Percentiles rank a stretch among this genome's conserved stretches.
Conservation (phyloP, 2,113 vertebrate species). For the Nannospalax galili region DNA sequence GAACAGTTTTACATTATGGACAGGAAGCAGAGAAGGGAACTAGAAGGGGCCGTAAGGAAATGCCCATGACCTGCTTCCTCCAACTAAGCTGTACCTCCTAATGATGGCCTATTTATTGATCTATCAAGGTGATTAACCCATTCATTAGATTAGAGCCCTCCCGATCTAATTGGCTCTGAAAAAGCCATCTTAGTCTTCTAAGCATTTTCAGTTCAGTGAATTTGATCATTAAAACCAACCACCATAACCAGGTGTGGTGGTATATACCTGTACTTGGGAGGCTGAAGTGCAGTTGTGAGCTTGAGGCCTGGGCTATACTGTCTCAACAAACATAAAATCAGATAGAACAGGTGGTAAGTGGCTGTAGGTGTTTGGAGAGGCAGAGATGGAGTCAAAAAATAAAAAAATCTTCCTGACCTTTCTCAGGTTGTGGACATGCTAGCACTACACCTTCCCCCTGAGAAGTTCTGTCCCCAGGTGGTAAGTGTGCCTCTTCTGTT, state of each 20-base stretch:
- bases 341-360: background rate
- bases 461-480: slow-evolving; percentile 91
- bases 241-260: background rate
- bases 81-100: background rate
- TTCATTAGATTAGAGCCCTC: background rate
- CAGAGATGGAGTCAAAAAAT: background rate
- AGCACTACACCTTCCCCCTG: slow-evolving; percentile 92
- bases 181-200: background rate
- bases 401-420: background rate
- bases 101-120: background rate
- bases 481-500: slow-evolving; percentile 81
- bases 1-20: background rate
- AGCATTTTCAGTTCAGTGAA: background rate
- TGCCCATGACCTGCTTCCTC: too few species aligned
- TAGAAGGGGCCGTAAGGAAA: background rate
- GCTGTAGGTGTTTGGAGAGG: background rate
- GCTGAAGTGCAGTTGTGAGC: background rate
- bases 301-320: background rate
- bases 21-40: background rate
- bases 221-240: background rate
- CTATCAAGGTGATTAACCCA: background rate
- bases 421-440: slow-evolving; percentile 92
- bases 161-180: background rate
- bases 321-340: background rate
- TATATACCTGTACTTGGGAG: background rate